Evolutionary conservation across 2,113 vertebrate genomes (phyloP), one percentile per base, ranked within the genome.

Genomic region (Cyprinodon tularosa): DNA sequence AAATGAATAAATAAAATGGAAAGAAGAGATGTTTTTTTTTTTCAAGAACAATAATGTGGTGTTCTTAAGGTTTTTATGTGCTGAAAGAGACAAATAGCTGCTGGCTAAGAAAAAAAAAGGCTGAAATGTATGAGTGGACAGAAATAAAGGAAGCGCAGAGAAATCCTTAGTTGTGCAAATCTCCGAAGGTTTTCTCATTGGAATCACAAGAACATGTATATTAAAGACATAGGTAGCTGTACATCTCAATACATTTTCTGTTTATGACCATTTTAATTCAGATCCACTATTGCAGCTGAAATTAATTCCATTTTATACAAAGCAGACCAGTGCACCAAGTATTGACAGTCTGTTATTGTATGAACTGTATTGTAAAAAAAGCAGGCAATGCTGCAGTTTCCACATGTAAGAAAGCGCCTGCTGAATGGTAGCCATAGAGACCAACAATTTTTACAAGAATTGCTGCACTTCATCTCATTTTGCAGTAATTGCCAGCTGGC

Each of bases 391-490:
- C 40, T 20, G 17, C 7, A 40, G 37, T 38, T 15, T 64, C 15
- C 66, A 63, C 37, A 42, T 50, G 42, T 50, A 39, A 60, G 20
- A 68, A 73, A 64, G 17, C 66, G 42, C n/a, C 29, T 53, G 10
- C 66, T 42, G 47, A 57, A 45, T 22, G 48, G 78, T 73, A 22
- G 57, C 68, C 57, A 76, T 77, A 62, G 57, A 38, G 42, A 85
- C 64, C 44, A 70, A 65, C 59, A 47, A 22, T 64, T 77, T 57
- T 53, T 68, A 42, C 59, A 50, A 29, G 15, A 72, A 68, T 29
- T 62, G 42, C 17, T 29, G 12, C 67, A 63, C 40, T 45, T 42
- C 80, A 76, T 62, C 63, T 81, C 62, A 67, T 66, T 57, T 70
- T 64, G 62, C 4, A 3, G 42, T 72, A 74, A 75, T 66, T 61